Evolutionary conservation across 2,888 invertebrate species (phyloP).

Genomic region (Caradrina clavipalpis): DNA sequence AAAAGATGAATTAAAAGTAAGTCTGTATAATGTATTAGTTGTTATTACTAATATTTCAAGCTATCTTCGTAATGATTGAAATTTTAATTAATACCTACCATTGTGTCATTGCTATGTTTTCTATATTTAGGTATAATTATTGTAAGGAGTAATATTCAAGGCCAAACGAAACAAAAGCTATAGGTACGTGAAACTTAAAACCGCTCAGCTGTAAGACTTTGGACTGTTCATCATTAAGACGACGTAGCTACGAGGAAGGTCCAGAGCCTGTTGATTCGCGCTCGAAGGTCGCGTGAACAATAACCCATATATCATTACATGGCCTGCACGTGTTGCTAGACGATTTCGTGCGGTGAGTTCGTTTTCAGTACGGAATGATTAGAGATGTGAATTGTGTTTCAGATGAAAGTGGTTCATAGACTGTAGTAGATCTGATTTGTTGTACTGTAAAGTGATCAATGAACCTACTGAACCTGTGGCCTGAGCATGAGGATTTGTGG

Average conservation of each 20-base stretch:
- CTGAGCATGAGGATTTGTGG: no score
- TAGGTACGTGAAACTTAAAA: neutral
- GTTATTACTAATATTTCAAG: no score
- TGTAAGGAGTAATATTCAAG: neutral
- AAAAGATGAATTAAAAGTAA: no score
- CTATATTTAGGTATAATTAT: neutral
- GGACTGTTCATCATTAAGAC: conserved; percentile 26
- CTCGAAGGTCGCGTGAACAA: conserved; percentile 61
- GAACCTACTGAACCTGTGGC: no score
- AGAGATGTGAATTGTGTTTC: conserved; percentile 1
- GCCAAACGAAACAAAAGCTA: conserved; percentile 1
- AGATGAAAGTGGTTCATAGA: neutral
- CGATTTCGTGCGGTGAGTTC: conserved; percentile 2
- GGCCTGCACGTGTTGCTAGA: conserved; percentile 45
- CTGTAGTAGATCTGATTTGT: no score
- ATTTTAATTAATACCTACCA: no score
- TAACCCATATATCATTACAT: conserved; percentile 61
- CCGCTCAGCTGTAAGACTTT: conserved; percentile 17
- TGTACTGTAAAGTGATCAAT: neutral
- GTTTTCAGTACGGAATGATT: neutral
- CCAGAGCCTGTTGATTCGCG: conserved; percentile 29
- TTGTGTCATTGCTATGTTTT: conserved; percentile 1
- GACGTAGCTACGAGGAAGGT: conserved; percentile 50
- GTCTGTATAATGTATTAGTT: no score
- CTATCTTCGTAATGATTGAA: no score